Evolutionary conservation across 2,797 vertebrate genomes (phyloP), one percentile per base, ranked within the genome.

Genomic region (Thalassophryne amazonica): DNA sequence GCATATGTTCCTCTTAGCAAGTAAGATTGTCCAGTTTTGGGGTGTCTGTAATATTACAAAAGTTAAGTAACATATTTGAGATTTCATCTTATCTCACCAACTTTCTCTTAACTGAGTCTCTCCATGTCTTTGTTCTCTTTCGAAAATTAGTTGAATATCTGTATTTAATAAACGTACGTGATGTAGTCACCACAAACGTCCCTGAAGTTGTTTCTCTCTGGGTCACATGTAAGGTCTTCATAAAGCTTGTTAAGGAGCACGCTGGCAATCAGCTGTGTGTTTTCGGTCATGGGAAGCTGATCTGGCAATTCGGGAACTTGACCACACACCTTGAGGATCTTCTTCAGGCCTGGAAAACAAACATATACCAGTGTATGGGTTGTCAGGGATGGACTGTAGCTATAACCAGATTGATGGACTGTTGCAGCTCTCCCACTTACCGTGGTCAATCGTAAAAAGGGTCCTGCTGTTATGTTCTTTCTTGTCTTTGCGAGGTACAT

Each of bases 241-340:
- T 98, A 96, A 4, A 99, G 83, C 54, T 93, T 97, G 83, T 87
- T 95, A 10, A 99, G 92, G 52, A 99, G 93, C 28, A 99, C 76
- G 0, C 96, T 97, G 54, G 97, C 94, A 4, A 94, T 94, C 76
- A 99, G 89, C 84, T 95, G 94, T 4, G 95, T 95, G 87, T 98
- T 98, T 4, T 96, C 94, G 0, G 95, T 98, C 85, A 99, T 4
- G 0, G 93, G 92, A 48, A 99, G 84, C 83, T 97, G 94, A 56
- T 93, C 83, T 0, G 96, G 93, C 49, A 99, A 79, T 20, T 98
- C 97, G 2, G 94, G 87, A 55, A 98, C 88, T 85, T 98, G 95
- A n/a, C 97, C 95, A 31, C 91, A 95, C 15, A 98, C 93, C 71
- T 97, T 98, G 48, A 99, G 83, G 59, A 99, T 97, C 86, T 98